phyloP scores from a whole-genome alignment of 2,113 vertebrate genomes.

The Mobula hypostoma region DNA sequence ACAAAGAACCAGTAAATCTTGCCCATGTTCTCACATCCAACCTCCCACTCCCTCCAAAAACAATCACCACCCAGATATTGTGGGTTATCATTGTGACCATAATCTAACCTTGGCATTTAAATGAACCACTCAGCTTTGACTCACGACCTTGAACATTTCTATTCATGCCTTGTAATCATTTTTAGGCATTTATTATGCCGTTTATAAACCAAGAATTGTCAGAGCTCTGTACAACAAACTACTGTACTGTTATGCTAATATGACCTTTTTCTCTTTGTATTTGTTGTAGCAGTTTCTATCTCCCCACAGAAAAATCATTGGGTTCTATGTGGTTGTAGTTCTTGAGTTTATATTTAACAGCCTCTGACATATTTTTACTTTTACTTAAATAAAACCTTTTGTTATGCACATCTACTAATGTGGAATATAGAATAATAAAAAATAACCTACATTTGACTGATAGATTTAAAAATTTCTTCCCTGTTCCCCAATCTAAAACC shows the following conservation, averaged over 20 bases:
- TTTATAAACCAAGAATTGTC: not conserved
- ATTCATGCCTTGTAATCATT: not conserved
- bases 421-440: not conserved
- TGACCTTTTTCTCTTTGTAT: not conserved
- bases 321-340: not conserved
- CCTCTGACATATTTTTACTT: not conserved
- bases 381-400: not conserved
- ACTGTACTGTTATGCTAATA: slow-evolving; percentile 25
- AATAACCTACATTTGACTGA: not conserved
- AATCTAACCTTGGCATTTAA: not conserved
- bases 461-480: not conserved
- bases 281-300: not conserved
- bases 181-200: not conserved
- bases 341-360: not conserved
- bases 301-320: not conserved
- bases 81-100: not conserved
- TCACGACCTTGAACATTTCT: not conserved
- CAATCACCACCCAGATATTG: not conserved
- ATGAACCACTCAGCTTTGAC: not conserved
- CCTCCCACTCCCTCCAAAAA: not conserved
- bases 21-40: not conserved
- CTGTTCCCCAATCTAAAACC: not conserved
- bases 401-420: not conserved
- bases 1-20: not conserved
- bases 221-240: not conserved